A percentile compares a stretch with the other conserved stretches of the same genome.
These are phyloP conservation scores for Thereva unica DNA, from an alignment of 2,888 invertebrate species.

Conservation along the genomic window DNA sequence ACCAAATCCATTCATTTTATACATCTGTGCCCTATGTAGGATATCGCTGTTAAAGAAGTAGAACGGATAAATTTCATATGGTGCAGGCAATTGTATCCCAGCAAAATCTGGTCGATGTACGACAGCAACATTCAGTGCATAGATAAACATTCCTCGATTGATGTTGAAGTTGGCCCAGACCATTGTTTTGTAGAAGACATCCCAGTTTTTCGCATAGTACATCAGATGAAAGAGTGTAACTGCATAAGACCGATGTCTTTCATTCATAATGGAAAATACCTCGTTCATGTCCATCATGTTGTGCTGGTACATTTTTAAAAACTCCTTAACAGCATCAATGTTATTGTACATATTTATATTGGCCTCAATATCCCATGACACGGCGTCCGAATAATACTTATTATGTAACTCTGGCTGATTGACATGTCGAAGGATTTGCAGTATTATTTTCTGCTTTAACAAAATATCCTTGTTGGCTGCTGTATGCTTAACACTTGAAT, in stretches of 20 bases:
- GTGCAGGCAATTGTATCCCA: constrained; percentile 64
- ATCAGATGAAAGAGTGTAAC: constrained; percentile 67
- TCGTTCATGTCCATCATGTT: constrained; percentile 36
- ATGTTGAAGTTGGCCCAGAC: constrained; percentile 65
- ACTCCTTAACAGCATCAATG: constrained; percentile 35
- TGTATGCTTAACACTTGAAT: no score
- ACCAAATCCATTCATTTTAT: constrained; percentile 58
- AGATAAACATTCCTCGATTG: constrained; percentile 65
- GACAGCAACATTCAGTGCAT: constrained; percentile 64
- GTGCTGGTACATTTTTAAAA: constrained; percentile 25
- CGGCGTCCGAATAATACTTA: constrained; percentile 37
- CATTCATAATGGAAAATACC: constrained; percentile 39
- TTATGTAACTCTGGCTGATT: constrained; percentile 39
- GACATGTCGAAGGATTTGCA: constrained; percentile 39
- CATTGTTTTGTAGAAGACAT: constrained; percentile 69
- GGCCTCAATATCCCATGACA: constrained; percentile 32
- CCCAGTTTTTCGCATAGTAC: constrained; percentile 69
- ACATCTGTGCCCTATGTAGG: constrained; percentile 56
- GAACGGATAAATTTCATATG: constrained; percentile 67
- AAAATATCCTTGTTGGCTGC: constrained; percentile 37
- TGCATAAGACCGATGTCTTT: constrained; percentile 49
- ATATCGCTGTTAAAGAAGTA: constrained; percentile 65
- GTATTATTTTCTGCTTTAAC: constrained; percentile 39
- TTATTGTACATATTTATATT: constrained; percentile 29
- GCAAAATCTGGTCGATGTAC: constrained; percentile 63